Percentiles rank a stretch among this genome's conserved stretches.
Conservation (phyloP, 1,140 invertebrate genomes). For the Drosophila neocordata region DNA sequence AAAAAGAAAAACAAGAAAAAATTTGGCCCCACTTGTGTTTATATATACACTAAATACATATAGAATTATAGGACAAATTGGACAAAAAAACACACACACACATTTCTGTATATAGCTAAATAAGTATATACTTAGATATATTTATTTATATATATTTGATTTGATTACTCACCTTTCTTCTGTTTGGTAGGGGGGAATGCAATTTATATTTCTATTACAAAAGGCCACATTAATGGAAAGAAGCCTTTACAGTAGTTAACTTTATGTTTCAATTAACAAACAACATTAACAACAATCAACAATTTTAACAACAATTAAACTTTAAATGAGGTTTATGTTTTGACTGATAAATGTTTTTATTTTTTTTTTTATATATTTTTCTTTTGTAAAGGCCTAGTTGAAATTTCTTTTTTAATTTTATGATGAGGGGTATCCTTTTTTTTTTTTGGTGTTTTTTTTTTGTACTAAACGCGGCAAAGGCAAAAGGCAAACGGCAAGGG, state of each 20-base stretch:
- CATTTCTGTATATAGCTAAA: not conserved
- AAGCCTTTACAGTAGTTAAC: not conserved
- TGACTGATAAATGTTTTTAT: not conserved
- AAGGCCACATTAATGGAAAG: slow-evolving; percentile 29
- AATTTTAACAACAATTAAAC: not conserved
- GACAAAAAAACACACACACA: no score
- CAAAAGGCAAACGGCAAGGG: slow-evolving; percentile 6
- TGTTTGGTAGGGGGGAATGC: not conserved
- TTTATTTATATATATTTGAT: not conserved
- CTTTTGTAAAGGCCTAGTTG: not conserved
- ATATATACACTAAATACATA: slow-evolving; percentile 1
- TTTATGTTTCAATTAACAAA: slow-evolving; percentile 3
- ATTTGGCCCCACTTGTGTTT: not conserved
- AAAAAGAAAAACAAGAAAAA: not conserved
- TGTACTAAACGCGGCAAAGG: slow-evolving; percentile 29
- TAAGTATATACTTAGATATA: no score
- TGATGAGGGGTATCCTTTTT: not conserved
- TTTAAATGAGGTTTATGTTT: not conserved
- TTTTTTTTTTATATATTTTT: not conserved
- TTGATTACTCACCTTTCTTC: slow-evolving; percentile 21
- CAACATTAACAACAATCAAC: slow-evolving; percentile 19
- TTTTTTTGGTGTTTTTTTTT: not conserved
- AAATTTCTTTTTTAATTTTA: not conserved
- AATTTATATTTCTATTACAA: slow-evolving; percentile 40
- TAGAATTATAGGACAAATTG: not conserved